phyloP scores from a whole-genome alignment of 2,888 invertebrate genomes.

The Netelia virgata region DNA sequence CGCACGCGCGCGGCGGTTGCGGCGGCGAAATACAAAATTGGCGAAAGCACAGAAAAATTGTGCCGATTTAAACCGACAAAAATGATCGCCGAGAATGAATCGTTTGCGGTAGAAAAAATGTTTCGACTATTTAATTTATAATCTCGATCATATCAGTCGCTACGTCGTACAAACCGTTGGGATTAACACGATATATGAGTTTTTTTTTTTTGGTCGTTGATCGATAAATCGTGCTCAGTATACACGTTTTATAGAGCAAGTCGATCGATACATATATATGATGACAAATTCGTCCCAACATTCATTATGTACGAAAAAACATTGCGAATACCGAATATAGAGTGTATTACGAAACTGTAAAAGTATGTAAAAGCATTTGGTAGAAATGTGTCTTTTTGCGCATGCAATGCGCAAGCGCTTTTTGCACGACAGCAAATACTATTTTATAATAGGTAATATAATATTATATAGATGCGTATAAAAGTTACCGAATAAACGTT shows the following conservation, averaged over 20 bases:
- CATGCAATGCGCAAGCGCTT: conserved; percentile 54
- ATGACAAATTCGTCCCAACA: conserved; percentile 32
- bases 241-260: conserved; percentile 10
- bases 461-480: conserved; percentile 56
- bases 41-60: conserved; percentile 34
- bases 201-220: conserved; percentile 58
- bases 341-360: conserved; percentile 64
- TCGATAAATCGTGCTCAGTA: conserved; percentile 44
- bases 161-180: neutral
- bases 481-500: conserved; percentile 55
- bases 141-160: conserved; percentile 4
- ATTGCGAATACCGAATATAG: conserved; percentile 50
- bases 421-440: conserved; percentile 44
- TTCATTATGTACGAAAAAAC: conserved; percentile 53
- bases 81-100: conserved; percentile 41
- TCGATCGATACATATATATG: conserved; percentile 28
- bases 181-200: neutral
- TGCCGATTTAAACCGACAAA: conserved; percentile 4
- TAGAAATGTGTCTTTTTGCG: conserved; percentile 61
- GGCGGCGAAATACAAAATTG: conserved; percentile 7
- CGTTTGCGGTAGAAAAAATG: conserved; percentile 64
- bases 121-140: conserved; percentile 32
- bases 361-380: conserved; percentile 66
- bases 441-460: conserved; percentile 12
- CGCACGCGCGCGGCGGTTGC: neutral